Evolutionary conservation across 1,140 invertebrate species (phyloP).

Genomic region (Matsumurasca onukii): DNA sequence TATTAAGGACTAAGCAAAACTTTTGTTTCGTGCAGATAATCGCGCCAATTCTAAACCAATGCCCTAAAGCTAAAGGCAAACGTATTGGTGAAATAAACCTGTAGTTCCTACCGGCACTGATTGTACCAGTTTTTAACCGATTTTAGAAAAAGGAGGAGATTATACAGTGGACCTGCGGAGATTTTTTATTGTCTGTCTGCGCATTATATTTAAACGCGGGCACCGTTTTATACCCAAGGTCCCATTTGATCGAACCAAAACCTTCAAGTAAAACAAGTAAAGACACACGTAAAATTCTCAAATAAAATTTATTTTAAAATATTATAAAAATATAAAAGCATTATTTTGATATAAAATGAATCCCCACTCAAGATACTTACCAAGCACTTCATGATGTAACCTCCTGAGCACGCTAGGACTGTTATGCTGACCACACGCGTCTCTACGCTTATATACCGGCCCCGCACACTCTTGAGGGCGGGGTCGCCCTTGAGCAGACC

Average conservation of each 20-base stretch:
- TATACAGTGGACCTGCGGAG: background rate
- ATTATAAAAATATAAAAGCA: background rate
- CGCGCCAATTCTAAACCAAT: no score
- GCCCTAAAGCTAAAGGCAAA: no score
- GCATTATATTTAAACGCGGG: background rate
- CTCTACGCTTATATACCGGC: constrained; percentile 2
- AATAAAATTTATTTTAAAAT: background rate
- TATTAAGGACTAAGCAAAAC: no score
- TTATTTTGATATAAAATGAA: background rate
- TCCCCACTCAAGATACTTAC: background rate
- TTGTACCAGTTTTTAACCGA: no score
- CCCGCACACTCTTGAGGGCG: background rate
- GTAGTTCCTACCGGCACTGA: no score
- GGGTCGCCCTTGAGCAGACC: background rate
- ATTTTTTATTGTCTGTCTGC: background rate
- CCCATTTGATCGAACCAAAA: background rate
- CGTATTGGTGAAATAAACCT: no score
- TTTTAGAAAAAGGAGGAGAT: background rate
- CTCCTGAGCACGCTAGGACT: constrained; percentile 22
- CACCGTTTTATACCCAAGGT: background rate
- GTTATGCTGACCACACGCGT: background rate
- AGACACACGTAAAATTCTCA: background rate
- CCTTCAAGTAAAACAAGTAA: background rate
- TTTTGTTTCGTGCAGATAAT: no score
- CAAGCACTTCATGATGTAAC: constrained; percentile 22